Percentiles rank a stretch among this genome's conserved stretches.
These are phyloP conservation scores for Ceratosolen fusciceps DNA, from an alignment of 1,140 invertebrate species.

Conservation along the genomic window DNA sequence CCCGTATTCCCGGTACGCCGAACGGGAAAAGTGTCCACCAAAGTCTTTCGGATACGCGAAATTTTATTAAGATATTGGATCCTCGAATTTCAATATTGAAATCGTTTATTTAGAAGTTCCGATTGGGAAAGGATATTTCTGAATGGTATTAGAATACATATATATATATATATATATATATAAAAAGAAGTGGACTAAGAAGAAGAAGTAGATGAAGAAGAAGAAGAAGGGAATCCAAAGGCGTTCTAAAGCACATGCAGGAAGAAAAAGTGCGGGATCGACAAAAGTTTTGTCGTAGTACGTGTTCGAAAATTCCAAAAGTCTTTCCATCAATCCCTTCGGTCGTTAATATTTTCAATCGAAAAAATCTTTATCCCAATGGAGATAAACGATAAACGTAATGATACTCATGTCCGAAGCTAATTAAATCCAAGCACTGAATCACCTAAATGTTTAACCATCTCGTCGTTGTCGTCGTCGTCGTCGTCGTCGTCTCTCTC, in stretches of 20 bases:
- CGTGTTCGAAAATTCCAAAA: not conserved
- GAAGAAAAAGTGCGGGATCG: not conserved
- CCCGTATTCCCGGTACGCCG: not conserved
- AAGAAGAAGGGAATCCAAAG: not conserved
- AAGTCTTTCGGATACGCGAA: not conserved
- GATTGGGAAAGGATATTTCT: too few species aligned
- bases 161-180: too few species aligned
- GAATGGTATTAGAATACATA: too few species aligned
- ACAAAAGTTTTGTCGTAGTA: not conserved
- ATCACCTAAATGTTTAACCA: too few species aligned
- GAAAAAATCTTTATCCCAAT: not conserved
- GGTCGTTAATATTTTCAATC: not conserved
- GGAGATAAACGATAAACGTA: too few species aligned
- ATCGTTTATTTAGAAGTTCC: not conserved
- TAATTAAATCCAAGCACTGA: not conserved
- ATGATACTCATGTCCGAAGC: too few species aligned
- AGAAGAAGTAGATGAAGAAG: not conserved
- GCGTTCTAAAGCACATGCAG: not conserved
- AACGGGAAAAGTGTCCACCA: not conserved
- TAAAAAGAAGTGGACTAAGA: too few species aligned
- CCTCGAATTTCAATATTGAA: not conserved
- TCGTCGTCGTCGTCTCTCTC: too few species aligned
- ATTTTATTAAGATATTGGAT: conserved; percentile 1
- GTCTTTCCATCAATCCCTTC: too few species aligned
- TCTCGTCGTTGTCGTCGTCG: too few species aligned